These are phyloP conservation scores for Hemichromis elongatus DNA, from an alignment of 2,113 vertebrate genomes.

Conservation along the genomic window DNA sequence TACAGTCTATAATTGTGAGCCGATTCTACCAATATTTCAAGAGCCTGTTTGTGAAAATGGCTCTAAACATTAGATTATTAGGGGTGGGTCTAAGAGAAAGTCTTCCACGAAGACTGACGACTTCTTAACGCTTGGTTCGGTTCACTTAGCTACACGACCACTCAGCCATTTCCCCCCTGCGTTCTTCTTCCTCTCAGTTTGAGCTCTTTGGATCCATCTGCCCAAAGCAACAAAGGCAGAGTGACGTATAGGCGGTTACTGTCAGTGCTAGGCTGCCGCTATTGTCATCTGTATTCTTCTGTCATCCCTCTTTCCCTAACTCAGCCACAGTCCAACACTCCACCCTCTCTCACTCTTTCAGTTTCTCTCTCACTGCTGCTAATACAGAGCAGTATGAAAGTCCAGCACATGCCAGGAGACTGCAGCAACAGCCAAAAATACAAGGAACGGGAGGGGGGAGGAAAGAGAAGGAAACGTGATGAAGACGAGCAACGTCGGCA, in stretches of 20 bases:
- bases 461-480: neutral
- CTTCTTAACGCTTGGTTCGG: neutral
- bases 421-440: conserved; percentile 42
- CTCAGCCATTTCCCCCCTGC: neutral
- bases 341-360: neutral
- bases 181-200: conserved; percentile 1
- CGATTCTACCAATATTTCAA: neutral
- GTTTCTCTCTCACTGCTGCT: conserved; percentile 3
- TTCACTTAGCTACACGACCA: neutral
- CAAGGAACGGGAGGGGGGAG: neutral
- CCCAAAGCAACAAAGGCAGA: conserved; percentile 30
- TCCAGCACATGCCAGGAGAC: conserved; percentile 38
- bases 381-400: conserved; percentile 19
- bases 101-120: neutral
- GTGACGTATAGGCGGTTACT: conserved; percentile 27
- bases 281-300: conserved; percentile 57
- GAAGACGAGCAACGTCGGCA: neutral
- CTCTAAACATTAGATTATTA: neutral
- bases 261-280: conserved; percentile 34
- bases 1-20: fast-evolving
- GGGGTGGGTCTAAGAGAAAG: neutral
- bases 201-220: neutral
- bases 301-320: conserved; percentile 19
- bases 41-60: neutral
- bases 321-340: neutral